phyloP scores from a whole-genome alignment of 1,140 invertebrate species.

The Hesperophylax magnus region DNA sequence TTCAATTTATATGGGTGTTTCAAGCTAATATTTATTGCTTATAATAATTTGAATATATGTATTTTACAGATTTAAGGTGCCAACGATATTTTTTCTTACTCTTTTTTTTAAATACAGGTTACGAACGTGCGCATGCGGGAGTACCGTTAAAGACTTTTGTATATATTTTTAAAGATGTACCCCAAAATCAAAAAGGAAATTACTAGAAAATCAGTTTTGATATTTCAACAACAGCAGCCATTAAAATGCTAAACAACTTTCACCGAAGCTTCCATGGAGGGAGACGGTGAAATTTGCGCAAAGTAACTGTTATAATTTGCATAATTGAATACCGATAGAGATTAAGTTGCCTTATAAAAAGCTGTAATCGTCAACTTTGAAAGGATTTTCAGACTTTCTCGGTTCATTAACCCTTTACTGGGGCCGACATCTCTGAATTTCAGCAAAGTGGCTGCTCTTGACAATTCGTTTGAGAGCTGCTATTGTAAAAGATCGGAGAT shows the following conservation, averaged over 20 bases:
- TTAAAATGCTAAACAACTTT: background rate
- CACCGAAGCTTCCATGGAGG: background rate
- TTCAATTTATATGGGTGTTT: too few species aligned
- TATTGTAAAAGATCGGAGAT: too few species aligned
- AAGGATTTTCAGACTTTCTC: background rate
- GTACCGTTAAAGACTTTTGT: background rate
- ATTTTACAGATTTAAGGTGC: too few species aligned
- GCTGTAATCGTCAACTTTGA: conserved; percentile 4
- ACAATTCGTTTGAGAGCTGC: too few species aligned
- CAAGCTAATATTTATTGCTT: too few species aligned
- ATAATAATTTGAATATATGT: too few species aligned
- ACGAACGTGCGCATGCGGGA: background rate
- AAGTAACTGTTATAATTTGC: conserved; percentile 20
- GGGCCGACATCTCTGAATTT: background rate
- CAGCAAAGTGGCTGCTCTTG: too few species aligned
- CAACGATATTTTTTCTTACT: too few species aligned
- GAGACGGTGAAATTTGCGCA: conserved; percentile 12
- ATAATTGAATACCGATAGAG: conserved; percentile 33
- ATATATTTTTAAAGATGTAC: background rate
- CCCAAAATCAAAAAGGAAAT: background rate
- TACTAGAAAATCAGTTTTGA: background rate
- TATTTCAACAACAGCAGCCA: background rate
- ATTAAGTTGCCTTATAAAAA: background rate
- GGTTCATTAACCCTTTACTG: conserved; percentile 4
- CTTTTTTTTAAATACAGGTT: too few species aligned